Conservation (phyloP, 2,113 vertebrate genomes). For the Centrocercus urophasianus region DNA sequence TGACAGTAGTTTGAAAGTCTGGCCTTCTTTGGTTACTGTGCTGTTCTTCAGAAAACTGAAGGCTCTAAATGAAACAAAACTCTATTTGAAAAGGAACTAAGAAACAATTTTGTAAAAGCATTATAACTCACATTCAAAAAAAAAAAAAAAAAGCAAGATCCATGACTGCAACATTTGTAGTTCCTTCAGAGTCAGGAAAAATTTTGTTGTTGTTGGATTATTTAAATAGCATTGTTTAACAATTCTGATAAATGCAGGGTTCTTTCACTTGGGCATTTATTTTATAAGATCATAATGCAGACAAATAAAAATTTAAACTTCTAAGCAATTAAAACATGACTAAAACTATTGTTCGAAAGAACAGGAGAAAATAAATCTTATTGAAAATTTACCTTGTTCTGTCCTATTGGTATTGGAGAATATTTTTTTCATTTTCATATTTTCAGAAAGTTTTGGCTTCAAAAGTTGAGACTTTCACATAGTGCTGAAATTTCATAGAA, state of each 20-base stretch:
- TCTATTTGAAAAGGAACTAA: background rate
- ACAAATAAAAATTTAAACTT: background rate
- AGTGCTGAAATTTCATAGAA: background rate
- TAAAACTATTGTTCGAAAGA: background rate
- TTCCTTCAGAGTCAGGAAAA: background rate
- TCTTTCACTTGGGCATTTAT: background rate
- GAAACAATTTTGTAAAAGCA: background rate
- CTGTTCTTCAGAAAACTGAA: background rate
- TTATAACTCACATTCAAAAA: background rate
- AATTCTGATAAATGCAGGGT: accelerated
- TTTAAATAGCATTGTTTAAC: background rate
- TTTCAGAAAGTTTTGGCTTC: slow-evolving; percentile 17
- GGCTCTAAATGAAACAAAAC: background rate
- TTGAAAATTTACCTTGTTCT: background rate
- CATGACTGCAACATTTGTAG: accelerated
- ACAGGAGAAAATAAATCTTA: background rate
- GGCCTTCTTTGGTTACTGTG: background rate
- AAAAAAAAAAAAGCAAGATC: background rate
- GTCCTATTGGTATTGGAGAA: background rate
- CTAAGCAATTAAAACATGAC: background rate
- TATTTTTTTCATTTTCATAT: background rate
- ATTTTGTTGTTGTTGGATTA: background rate
- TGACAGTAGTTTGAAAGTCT: background rate
- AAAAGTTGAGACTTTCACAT: background rate
- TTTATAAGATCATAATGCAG: background rate